Evolutionary conservation across 2,797 vertebrate genomes (phyloP).

Genomic region (Intellagama lesueurii): DNA sequence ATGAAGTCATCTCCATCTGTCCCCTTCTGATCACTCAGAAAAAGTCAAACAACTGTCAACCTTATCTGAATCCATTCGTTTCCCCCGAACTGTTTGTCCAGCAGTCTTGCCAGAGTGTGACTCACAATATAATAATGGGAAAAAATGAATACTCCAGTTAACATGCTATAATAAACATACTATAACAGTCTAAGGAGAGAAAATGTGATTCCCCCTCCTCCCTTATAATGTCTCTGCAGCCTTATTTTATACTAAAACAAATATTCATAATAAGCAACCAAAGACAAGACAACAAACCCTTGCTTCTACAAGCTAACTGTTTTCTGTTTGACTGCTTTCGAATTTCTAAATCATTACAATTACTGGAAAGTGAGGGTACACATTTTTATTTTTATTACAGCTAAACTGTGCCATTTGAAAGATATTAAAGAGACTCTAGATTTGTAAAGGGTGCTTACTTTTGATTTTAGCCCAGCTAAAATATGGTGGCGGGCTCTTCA

Average conservation of each 20-base stretch:
- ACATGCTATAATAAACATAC: background rate
- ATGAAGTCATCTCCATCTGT: too few relatives aligned
- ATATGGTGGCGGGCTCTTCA: constrained; percentile 28
- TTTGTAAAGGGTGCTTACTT: constrained; percentile 30
- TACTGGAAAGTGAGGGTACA: constrained; percentile 43
- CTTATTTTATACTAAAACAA: constrained; percentile 22
- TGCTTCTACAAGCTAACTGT: constrained; percentile 18
- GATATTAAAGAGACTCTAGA: constrained; percentile 25
- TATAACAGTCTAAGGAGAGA: background rate
- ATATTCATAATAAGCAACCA: constrained; percentile 36
- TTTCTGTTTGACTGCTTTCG: constrained; percentile 51
- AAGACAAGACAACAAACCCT: constrained; percentile 22
- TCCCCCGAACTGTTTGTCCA: background rate
- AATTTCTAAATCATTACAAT: constrained; percentile 51
- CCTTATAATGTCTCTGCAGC: constrained; percentile 14
- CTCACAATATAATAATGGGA: rapidly evolving
- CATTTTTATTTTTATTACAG: constrained; percentile 19
- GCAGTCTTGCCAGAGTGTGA: background rate
- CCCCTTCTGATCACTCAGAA: too few relatives aligned
- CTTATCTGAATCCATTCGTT: background rate
- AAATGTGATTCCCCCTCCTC: background rate
- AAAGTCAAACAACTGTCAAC: background rate
- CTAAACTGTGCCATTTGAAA: constrained; percentile 35
- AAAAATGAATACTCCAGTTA: constrained; percentile 1
- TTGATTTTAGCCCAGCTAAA: background rate